Evolutionary conservation across 2,113 vertebrate genomes (phyloP).

Genomic region (Tor tambroides): DNA sequence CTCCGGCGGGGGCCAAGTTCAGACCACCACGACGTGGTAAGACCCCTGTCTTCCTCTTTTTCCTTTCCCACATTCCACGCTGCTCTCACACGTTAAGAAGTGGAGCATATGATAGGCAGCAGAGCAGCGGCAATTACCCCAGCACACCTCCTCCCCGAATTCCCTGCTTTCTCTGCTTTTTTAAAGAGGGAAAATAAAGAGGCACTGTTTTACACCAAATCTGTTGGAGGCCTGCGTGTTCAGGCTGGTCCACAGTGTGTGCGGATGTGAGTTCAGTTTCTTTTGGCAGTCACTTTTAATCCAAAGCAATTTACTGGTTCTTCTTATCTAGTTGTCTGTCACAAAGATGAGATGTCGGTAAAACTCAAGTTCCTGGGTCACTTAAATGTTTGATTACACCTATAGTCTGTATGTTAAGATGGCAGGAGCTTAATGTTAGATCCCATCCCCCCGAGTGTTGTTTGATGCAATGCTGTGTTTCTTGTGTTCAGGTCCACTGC

Average conservation of each 20-base stretch:
- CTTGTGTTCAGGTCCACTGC: not conserved
- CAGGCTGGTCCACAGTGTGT: constrained; percentile 67
- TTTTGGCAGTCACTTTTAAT: constrained; percentile 28
- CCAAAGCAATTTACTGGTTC: not conserved
- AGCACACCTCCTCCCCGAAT: constrained; percentile 70
- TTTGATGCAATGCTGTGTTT: constrained; percentile 1
- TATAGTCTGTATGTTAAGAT: not conserved
- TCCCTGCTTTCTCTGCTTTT: constrained; percentile 69
- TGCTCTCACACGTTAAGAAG: constrained; percentile 74
- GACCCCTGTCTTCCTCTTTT: constrained; percentile 69
- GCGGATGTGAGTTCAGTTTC: constrained; percentile 43
- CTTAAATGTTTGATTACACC: not conserved
- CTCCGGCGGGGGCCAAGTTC: constrained; percentile 57
- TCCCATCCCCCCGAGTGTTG: not conserved
- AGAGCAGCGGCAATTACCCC: constrained; percentile 76
- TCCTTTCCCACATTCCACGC: constrained; percentile 70
- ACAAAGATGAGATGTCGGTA: not conserved
- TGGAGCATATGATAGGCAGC: constrained; percentile 77
- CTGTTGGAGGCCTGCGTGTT: constrained; percentile 67
- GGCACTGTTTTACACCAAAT: constrained; percentile 72
- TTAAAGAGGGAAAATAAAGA: constrained; percentile 74
- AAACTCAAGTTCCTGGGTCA: constrained; percentile 23
- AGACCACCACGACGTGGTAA: constrained; percentile 74
- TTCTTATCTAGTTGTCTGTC: not conserved
- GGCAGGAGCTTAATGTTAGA: not conserved